Conservation (phyloP, 2,113 vertebrate species). For the Salminus brasiliensis region DNA sequence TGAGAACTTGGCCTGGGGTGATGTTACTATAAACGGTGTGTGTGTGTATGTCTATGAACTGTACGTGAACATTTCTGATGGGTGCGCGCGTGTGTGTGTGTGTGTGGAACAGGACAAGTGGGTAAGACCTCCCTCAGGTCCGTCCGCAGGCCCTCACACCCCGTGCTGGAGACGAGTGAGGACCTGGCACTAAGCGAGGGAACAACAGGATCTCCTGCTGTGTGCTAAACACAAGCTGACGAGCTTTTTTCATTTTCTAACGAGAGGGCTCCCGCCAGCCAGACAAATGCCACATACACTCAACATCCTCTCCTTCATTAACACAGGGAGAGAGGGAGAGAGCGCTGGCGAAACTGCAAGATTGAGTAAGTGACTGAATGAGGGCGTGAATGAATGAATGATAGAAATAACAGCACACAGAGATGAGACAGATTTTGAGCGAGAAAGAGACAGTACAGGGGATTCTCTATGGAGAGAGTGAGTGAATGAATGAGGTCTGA, state of each 20-base stretch:
- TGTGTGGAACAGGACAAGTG: background rate
- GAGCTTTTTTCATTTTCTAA: conserved; percentile 88
- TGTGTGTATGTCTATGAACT: conserved; percentile 1
- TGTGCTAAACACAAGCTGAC: conserved; percentile 85
- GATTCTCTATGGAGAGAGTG: too few species aligned
- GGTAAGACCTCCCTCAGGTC: conserved; percentile 18
- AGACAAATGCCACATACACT: conserved; percentile 88
- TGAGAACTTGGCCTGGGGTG: background rate
- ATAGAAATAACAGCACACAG: background rate
- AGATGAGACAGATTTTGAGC: background rate
- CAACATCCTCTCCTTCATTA: conserved; percentile 74
- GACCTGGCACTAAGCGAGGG: conserved; percentile 30
- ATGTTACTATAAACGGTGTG: background rate
- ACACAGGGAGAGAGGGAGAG: background rate
- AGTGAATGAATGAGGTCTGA: background rate
- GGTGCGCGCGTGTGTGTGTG: background rate
- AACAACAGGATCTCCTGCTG: conserved; percentile 76
- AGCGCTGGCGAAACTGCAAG: background rate
- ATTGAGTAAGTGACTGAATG: background rate
- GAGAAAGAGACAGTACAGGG: background rate
- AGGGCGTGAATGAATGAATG: background rate
- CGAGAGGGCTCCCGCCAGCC: conserved; percentile 89
- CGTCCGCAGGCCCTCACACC: conserved; percentile 12
- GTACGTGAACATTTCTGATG: background rate
- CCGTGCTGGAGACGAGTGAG: conserved; percentile 12